Evolutionary conservation across 92 coral and sea anemone genomes (phyloP).

Genomic region (Phenganax marumi): DNA sequence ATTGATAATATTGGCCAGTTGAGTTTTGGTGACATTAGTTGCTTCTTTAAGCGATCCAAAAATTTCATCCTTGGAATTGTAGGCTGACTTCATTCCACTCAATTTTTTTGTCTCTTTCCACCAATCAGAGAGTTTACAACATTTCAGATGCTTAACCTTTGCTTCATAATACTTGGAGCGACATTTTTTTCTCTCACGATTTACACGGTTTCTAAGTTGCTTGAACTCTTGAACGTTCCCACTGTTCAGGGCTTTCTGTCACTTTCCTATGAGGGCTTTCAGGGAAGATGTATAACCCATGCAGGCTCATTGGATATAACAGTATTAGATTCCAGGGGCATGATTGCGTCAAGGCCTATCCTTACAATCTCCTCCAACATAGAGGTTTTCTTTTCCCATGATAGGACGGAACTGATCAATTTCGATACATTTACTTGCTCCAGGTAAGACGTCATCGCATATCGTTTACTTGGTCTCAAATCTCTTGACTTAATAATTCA

Average conservation of each 20-base stretch:
- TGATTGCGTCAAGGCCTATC: constrained; percentile 32
- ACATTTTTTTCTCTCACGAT: constrained; percentile 38
- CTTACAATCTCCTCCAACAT: no score
- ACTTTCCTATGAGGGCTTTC: constrained; percentile 31
- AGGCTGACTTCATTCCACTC: background rate
- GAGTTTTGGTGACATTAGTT: background rate
- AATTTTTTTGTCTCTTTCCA: background rate
- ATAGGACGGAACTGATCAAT: constrained; percentile 23
- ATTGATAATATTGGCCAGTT: background rate
- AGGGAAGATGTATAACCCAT: constrained; percentile 20
- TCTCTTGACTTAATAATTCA: constrained; percentile 21
- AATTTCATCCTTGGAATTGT: background rate
- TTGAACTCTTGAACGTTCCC: constrained; percentile 26
- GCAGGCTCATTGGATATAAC: constrained; percentile 23
- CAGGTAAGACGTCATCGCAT: no score
- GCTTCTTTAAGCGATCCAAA: background rate
- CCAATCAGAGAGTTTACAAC: background rate
- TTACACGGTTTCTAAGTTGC: constrained; percentile 39
- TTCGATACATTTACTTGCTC: constrained; percentile 8
- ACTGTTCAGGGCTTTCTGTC: constrained; percentile 38
- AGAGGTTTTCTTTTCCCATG: constrained; percentile 35
- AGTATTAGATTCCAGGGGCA: constrained; percentile 39
- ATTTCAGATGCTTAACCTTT: background rate
- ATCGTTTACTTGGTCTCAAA: constrained; percentile 40
- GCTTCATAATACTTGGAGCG: constrained; percentile 22